A percentile compares a stretch with the other conserved stretches of the same genome.
Conservation (phyloP, 2,113 vertebrate species). For the Cebus imitator region DNA sequence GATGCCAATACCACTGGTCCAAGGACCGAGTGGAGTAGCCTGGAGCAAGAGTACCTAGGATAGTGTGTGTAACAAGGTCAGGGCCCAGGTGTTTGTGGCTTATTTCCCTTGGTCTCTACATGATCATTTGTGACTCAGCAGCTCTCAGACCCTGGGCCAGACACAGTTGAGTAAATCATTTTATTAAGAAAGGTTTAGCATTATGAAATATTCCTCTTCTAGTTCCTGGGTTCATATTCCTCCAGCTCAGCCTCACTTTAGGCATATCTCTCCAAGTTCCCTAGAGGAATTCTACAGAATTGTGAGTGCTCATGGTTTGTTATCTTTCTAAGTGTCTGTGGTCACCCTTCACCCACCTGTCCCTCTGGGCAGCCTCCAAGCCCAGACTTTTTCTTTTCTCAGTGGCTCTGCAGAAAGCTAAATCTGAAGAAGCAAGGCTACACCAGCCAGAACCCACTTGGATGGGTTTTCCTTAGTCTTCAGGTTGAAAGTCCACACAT, state of each 20-base stretch:
- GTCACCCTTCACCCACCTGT: not conserved
- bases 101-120: not conserved
- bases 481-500: constrained; percentile 96
- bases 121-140: not conserved
- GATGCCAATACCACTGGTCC: rapidly evolving
- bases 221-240: not conserved
- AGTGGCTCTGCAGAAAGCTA: constrained; percentile 69
- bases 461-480: constrained; percentile 93
- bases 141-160: not conserved
- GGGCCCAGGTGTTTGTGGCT: not conserved
- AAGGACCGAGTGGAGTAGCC: not conserved
- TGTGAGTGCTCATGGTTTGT: not conserved
- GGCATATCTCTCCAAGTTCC: not conserved
- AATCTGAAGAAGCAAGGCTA: constrained; percentile 92
- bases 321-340: not conserved
- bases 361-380: rapidly evolving
- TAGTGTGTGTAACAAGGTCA: rapidly evolving
- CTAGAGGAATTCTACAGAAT: not conserved
- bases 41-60: not conserved
- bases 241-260: not conserved
- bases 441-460: constrained; percentile 95
- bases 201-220: not conserved
- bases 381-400: not conserved
- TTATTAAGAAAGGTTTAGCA: constrained; percentile 68
- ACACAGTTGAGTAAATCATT: constrained; percentile 32